phyloP scores from a whole-genome alignment of 2,797 vertebrate genomes.

The Acrocephalus scirpaceus region DNA sequence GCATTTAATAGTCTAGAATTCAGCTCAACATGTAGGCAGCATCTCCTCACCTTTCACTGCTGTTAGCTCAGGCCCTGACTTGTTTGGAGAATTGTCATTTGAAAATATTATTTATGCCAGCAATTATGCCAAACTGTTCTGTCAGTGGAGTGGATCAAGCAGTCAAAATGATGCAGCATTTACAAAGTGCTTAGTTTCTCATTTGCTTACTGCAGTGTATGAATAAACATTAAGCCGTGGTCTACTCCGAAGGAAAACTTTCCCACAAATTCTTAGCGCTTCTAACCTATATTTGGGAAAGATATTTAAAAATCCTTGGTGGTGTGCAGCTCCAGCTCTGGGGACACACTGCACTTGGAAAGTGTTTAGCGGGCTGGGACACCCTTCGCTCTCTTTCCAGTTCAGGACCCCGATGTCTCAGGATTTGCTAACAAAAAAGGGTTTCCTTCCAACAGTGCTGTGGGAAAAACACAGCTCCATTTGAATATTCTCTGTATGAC shows the following conservation, averaged over 20 bases:
- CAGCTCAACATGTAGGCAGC: not conserved
- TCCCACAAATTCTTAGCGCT: slow-evolving; percentile 42
- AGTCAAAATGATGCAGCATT: slow-evolving; percentile 54
- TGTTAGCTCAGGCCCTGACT: slow-evolving; percentile 44
- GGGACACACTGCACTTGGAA: not conserved
- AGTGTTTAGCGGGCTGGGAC: not conserved
- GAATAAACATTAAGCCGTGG: slow-evolving; percentile 60
- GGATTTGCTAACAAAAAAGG: not conserved
- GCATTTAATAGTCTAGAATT: not conserved
- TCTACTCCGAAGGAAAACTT: slow-evolving; percentile 45
- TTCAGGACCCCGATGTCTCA: not conserved
- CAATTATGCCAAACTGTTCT: slow-evolving; percentile 33
- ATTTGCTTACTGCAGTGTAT: slow-evolving; percentile 44
- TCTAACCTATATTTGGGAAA: not conserved
- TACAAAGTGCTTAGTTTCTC: slow-evolving; percentile 56
- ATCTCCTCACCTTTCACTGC: not conserved
- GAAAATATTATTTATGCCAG: slow-evolving; percentile 44
- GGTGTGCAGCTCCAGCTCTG: not conserved
- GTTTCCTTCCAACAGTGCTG: slow-evolving; percentile 36
- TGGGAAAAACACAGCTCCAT: slow-evolving; percentile 45
- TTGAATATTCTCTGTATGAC: slow-evolving; percentile 54
- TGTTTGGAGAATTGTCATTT: slow-evolving; percentile 53
- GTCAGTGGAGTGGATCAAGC: slow-evolving; percentile 29
- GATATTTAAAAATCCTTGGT: not conserved
- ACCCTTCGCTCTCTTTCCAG: not conserved